A percentile compares a stretch with the other conserved stretches of the same genome.
phyloP scores from a whole-genome alignment of 1,140 invertebrate genomes.

The Plodia interpunctella region DNA sequence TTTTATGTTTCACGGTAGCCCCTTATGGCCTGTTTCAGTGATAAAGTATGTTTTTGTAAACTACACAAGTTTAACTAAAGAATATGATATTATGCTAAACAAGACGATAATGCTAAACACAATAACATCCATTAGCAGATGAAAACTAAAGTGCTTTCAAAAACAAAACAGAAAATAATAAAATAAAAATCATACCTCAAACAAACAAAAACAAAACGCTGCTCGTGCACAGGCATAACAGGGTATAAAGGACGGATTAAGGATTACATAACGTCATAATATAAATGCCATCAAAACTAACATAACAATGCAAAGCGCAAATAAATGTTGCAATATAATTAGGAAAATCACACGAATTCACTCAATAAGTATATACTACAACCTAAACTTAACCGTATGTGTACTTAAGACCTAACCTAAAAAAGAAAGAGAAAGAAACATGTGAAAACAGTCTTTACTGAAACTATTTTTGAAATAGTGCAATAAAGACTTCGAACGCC shows the following conservation, averaged over 20 bases:
- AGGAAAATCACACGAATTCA: slow-evolving; percentile 50
- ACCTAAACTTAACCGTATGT: slow-evolving; percentile 52
- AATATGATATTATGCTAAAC: too few species aligned
- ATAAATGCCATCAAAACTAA: slow-evolving; percentile 50
- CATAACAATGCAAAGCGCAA: slow-evolving; percentile 49
- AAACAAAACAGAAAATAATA: slow-evolving; percentile 28
- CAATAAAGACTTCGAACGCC: slow-evolving; percentile 52
- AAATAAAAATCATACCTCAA: slow-evolving; percentile 55
- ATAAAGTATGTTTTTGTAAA: too few species aligned
- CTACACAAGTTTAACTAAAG: too few species aligned
- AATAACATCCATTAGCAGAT: background rate
- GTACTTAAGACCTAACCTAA: slow-evolving; percentile 58
- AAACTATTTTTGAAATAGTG: slow-evolving; percentile 70
- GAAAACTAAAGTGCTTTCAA: slow-evolving; percentile 8
- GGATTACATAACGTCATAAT: slow-evolving; percentile 39
- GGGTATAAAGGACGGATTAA: slow-evolving; percentile 52
- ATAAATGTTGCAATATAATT: slow-evolving; percentile 29
- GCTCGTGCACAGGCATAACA: slow-evolving; percentile 53
- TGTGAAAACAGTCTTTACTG: slow-evolving; percentile 37
- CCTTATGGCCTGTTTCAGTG: too few species aligned
- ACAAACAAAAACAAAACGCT: slow-evolving; percentile 42
- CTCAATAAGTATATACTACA: slow-evolving; percentile 48
- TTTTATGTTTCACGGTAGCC: too few species aligned
- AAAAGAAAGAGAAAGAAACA: slow-evolving; percentile 17
- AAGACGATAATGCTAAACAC: background rate